Evolutionary conservation across 2,113 vertebrate genomes (phyloP), one percentile per base, ranked within the genome.

Genomic region (Mus musculus): DNA sequence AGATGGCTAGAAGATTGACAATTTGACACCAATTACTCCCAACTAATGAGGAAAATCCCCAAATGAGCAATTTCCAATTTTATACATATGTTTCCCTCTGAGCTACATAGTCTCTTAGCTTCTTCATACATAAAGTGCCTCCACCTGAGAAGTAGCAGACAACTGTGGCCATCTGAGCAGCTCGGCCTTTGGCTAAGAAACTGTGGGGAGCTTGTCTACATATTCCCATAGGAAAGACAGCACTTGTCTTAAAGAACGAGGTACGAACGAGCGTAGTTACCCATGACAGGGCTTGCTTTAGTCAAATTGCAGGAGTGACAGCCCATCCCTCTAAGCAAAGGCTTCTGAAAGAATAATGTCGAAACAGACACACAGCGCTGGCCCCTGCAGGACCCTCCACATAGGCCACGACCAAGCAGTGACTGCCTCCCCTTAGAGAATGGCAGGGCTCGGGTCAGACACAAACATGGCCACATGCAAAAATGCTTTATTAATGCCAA

Each of bases 171-270:
- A 39, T 14, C 17, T 13, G 52, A 80, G 26, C 71, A 36, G 24
- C 20, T 22, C 49, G 46, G 22, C 80, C 59, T 28, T 46, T 11
- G 67, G n/a, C 39, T 30, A 36, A 42, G 26, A 46, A 61, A 75
- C 22, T 19, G 16, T 86, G n/a, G 36, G 17, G n/a, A 61, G 81
- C 39, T 61, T n/a, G 24, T 3, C 11, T 67, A 0, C 46, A 49
- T n/a, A 82, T 81, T 54, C 59, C 54, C 82, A 33, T 3, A 82
- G 65, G 93, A 76, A 87, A 93, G 61, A 86, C 81, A 93, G 61
- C 33, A 5, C 33, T 24, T 1, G 54, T 16, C 59, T 76, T 88
- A 20, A 19, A 76, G 8, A 73, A 81, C 52, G 11, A n/a, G 42
- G 46, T 72, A 13, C 0, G 1, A 52, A 13, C 0, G 1, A 52